phyloP scores from a whole-genome alignment of 1,140 invertebrate species.

The Medauroidea extradentata region DNA sequence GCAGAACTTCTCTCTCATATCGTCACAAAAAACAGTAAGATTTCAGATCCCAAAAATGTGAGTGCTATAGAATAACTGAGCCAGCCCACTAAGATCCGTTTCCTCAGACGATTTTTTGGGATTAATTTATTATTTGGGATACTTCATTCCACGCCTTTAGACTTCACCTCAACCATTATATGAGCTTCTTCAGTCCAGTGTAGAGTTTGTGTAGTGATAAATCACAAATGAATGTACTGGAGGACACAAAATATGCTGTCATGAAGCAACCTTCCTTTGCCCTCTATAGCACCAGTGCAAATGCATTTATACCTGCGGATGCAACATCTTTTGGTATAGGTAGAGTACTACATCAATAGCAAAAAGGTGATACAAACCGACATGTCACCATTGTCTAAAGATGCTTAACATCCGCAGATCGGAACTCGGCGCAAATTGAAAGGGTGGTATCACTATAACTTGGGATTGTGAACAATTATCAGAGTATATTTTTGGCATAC shows the following conservation, averaged over 20 bases:
- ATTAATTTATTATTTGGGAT: not conserved
- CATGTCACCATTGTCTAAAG: constrained; percentile 7
- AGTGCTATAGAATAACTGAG: not conserved
- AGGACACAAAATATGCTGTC: not conserved
- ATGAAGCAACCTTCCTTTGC: not conserved
- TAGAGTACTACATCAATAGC: not conserved
- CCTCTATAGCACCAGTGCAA: not conserved
- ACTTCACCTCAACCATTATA: not conserved
- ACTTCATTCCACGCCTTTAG: not conserved
- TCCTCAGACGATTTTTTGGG: not conserved
- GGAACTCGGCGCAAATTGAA: constrained; percentile 12
- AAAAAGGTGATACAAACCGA: not conserved
- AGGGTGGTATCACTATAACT: constrained; percentile 7
- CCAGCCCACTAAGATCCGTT: not conserved
- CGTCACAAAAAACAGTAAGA: not conserved
- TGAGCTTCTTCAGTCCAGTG: not conserved
- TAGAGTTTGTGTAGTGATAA: not conserved
- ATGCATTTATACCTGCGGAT: not conserved
- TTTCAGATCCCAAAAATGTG: not conserved
- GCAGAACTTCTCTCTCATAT: not conserved
- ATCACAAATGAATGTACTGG: not conserved
- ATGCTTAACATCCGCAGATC: constrained; percentile 5
- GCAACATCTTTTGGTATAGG: constrained; percentile 13
- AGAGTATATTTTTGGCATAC: constrained; percentile 5
- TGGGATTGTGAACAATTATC: constrained; percentile 17